Conservation (phyloP, 2,113 vertebrate species). For the Callipepla californica region DNA sequence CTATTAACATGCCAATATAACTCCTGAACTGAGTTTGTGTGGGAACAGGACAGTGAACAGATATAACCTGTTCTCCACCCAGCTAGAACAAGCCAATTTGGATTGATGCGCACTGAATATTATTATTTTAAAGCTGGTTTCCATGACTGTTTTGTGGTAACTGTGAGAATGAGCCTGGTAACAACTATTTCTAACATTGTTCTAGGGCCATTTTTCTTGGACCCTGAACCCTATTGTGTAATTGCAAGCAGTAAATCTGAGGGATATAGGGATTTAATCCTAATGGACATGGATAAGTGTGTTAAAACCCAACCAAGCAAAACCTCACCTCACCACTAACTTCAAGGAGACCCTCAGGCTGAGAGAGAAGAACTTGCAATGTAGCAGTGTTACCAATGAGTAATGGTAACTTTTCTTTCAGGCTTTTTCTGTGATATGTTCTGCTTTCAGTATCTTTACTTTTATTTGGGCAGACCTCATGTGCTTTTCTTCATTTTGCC, state of each 20-base stretch:
- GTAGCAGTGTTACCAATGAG: neutral
- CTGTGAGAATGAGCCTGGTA: neutral
- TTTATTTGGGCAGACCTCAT: neutral
- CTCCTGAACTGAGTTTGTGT: neutral
- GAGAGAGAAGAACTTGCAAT: neutral
- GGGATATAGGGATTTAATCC: neutral
- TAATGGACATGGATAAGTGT: neutral
- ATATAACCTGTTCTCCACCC: neutral
- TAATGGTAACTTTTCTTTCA: neutral
- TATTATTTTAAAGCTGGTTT: neutral
- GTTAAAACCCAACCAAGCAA: neutral
- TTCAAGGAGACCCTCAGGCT: neutral
- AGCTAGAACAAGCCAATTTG: neutral
- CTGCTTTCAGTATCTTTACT: neutral
- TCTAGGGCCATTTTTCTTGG: neutral
- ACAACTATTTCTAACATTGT: neutral
- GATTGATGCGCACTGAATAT: neutral
- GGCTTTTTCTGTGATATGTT: neutral
- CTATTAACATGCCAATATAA: neutral
- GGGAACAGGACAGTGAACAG: neutral
- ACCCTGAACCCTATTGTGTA: neutral
- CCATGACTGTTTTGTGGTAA: neutral
- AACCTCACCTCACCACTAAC: neutral
- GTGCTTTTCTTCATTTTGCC: neutral
- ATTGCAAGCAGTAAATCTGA: neutral